Evolutionary conservation across 2,113 vertebrate species (phyloP).

Genomic region (Axis porcinus): DNA sequence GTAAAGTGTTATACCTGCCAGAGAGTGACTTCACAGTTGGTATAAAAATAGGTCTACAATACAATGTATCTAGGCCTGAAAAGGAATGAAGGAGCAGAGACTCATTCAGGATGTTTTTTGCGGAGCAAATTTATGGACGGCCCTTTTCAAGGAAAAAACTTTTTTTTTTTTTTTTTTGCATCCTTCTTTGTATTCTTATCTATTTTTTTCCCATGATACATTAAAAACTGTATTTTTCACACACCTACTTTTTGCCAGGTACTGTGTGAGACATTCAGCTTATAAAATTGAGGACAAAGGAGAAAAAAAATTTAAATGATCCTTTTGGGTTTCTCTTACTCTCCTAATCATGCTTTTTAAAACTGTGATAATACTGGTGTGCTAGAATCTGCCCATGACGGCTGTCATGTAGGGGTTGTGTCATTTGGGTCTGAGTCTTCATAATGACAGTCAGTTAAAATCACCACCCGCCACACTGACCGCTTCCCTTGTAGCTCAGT

Average conservation of each 20-base stretch:
- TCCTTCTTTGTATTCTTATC: background rate
- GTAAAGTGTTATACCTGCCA: background rate
- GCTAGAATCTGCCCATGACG: background rate
- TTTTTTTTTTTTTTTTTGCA: background rate
- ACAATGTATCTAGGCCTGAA: background rate
- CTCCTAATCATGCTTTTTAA: background rate
- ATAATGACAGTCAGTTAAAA: background rate
- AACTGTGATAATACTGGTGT: background rate
- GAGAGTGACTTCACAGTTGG: background rate
- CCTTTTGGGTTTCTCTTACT: fast-evolving
- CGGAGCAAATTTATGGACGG: background rate
- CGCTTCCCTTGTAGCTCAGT: background rate
- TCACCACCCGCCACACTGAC: background rate
- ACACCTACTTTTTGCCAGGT: background rate
- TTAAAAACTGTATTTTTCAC: background rate
- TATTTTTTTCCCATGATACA: background rate
- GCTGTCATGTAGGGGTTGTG: background rate
- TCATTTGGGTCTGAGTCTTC: background rate
- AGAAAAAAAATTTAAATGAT: background rate
- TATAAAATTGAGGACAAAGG: background rate
- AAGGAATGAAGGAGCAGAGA: background rate
- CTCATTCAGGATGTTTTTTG: background rate
- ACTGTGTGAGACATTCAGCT: background rate
- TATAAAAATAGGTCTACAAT: background rate
- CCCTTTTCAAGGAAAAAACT: background rate